Evolutionary conservation across 2,888 invertebrate genomes (phyloP).

Genomic region (Troglohyphantes excavatus): DNA sequence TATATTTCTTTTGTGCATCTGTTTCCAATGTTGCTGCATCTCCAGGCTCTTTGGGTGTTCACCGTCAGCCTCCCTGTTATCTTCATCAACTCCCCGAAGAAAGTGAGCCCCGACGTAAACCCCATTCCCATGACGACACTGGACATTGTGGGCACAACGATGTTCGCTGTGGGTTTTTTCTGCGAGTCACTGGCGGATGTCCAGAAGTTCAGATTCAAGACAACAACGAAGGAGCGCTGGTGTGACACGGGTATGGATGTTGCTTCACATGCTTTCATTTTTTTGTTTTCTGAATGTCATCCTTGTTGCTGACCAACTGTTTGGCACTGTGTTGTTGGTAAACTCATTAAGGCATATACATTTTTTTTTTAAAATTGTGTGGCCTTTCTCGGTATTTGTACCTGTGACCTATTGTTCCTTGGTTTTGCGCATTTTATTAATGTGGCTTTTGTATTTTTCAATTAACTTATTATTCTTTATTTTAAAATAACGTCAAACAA

Average conservation of each 20-base stretch:
- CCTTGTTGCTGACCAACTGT: too few relatives aligned
- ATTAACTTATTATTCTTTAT: too few relatives aligned
- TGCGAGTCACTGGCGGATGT: slow-evolving; percentile 95
- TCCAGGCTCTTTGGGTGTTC: slow-evolving; percentile 90
- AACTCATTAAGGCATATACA: too few relatives aligned
- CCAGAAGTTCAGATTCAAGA: slow-evolving; percentile 94
- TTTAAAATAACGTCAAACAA: too few relatives aligned
- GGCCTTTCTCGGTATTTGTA: too few relatives aligned
- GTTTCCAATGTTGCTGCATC: background rate
- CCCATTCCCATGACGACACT: slow-evolving; percentile 87
- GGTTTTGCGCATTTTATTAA: too few relatives aligned
- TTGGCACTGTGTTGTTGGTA: too few relatives aligned
- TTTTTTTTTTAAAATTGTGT: too few relatives aligned
- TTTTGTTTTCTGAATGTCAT: too few relatives aligned
- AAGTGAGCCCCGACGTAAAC: slow-evolving; percentile 38
- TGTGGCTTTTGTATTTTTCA: too few relatives aligned
- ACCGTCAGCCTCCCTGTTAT: slow-evolving; percentile 95
- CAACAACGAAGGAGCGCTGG: slow-evolving; percentile 94
- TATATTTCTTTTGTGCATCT: background rate
- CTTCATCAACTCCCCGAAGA: slow-evolving; percentile 90
- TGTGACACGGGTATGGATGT: slow-evolving; percentile 95
- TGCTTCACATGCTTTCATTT: too few relatives aligned
- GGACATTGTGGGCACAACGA: slow-evolving; percentile 92
- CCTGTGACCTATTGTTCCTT: too few relatives aligned
- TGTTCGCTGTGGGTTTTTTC: slow-evolving; percentile 92